Conservation (phyloP, 2,113 vertebrate species). For the Plotosus lineatus region DNA sequence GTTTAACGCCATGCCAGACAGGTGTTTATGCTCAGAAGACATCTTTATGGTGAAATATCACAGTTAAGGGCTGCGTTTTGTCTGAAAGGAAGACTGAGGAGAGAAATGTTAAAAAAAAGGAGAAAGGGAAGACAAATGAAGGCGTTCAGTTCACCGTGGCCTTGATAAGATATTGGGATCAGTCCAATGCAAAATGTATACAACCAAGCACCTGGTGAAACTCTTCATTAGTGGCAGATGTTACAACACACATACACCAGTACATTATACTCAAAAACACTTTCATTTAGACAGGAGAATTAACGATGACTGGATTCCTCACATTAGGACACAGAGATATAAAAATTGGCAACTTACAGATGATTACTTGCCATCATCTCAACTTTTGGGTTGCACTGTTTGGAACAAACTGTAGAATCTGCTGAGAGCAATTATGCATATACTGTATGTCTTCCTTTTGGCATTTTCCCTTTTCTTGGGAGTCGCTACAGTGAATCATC, state of each 20-base stretch:
- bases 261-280: not conserved
- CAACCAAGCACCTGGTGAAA: conserved; percentile 32
- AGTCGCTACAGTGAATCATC: no score
- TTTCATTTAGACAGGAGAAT: not conserved
- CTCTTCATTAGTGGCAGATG: conserved; percentile 52
- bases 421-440: not conserved
- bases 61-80: conserved; percentile 32
- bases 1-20: conserved; percentile 34
- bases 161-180: conserved; percentile 56
- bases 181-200: conserved; percentile 54
- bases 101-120: conserved; percentile 38
- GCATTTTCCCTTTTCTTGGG: no score
- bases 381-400: not conserved
- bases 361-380: not conserved
- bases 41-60: conserved; percentile 47
- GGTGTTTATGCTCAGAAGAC: conserved; percentile 54
- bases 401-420: not conserved
- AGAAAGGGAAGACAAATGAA: conserved; percentile 30
- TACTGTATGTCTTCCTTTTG: no score
- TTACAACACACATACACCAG: not conserved
- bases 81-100: conserved; percentile 21
- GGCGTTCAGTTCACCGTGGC: conserved; percentile 12
- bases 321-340: not conserved
- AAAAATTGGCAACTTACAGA: not conserved
- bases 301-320: not conserved